These are phyloP conservation scores for Zophobas morio DNA, from an alignment of 1,140 invertebrate species.

Conservation along the genomic window DNA sequence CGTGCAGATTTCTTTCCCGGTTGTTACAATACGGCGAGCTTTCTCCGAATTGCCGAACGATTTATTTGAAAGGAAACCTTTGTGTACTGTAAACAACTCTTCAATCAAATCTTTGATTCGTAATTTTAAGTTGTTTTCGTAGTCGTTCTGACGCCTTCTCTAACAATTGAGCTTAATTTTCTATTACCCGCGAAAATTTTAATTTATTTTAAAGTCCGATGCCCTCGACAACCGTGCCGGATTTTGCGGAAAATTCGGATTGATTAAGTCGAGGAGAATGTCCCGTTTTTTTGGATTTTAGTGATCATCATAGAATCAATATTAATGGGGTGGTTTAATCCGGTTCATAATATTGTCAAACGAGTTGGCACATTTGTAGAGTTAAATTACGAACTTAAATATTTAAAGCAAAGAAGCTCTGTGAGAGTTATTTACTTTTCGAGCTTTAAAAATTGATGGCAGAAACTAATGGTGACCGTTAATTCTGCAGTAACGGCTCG, in stretches of 20 bases:
- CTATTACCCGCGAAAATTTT: slow-evolving; percentile 22
- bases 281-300: slow-evolving; percentile 1
- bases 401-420: slow-evolving; percentile 27
- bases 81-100: slow-evolving; percentile 56
- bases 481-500: slow-evolving; percentile 36
- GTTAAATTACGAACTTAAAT: slow-evolving; percentile 33
- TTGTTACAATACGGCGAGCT: slow-evolving; percentile 33
- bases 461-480: slow-evolving; percentile 40
- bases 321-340: slow-evolving; percentile 6
- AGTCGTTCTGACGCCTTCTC: slow-evolving; percentile 55
- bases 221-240: neutral
- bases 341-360: slow-evolving; percentile 19
- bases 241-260: neutral
- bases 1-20: slow-evolving; percentile 11
- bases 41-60: slow-evolving; percentile 44
- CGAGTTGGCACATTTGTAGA: slow-evolving; percentile 34
- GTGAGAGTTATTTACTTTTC: slow-evolving; percentile 23
- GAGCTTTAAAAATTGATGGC: slow-evolving; percentile 34
- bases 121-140: slow-evolving; percentile 59
- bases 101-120: slow-evolving; percentile 59
- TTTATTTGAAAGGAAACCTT: slow-evolving; percentile 52
- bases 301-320: neutral
- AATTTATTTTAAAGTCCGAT: slow-evolving; percentile 26
- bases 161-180: slow-evolving; percentile 40
- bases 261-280: neutral